Conservation (phyloP, 1,140 invertebrate species). For the Papilio dardanus region DNA sequence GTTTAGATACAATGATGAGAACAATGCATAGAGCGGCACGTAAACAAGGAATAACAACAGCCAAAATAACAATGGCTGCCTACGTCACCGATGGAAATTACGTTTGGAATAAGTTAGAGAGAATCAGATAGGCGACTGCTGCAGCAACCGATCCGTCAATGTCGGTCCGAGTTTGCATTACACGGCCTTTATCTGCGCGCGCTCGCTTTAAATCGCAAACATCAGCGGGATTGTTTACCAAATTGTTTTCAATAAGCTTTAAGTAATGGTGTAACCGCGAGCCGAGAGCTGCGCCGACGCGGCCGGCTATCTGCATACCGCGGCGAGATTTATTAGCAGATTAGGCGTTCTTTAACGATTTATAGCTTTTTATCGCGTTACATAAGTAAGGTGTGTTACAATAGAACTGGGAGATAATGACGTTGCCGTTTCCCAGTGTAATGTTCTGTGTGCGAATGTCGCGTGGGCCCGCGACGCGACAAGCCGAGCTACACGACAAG, state of each 20-base stretch:
- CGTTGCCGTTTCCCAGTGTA: conserved; percentile 51
- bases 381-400: conserved; percentile 61
- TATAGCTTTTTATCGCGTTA: conserved; percentile 73
- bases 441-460: conserved; percentile 40
- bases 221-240: conserved; percentile 77
- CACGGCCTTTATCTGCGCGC: conserved; percentile 75
- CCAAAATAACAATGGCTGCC: conserved; percentile 72
- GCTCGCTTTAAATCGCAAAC: conserved; percentile 76
- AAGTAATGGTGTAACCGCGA: conserved; percentile 69
- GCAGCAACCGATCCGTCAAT: conserved; percentile 79
- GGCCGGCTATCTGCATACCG: conserved; percentile 61
- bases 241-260: conserved; percentile 80
- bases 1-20: conserved; percentile 39
- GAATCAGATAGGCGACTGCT: conserved; percentile 79
- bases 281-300: conserved; percentile 52
- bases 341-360: conserved; percentile 70
- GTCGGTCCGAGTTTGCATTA: conserved; percentile 78
- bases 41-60: conserved; percentile 64
- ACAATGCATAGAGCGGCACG: conserved; percentile 44
- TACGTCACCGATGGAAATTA: conserved; percentile 75
- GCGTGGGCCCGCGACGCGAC: conserved; percentile 56
- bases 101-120: conserved; percentile 75
- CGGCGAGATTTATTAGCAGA: conserved; percentile 62
- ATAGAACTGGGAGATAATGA: conserved; percentile 66
- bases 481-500: conserved; percentile 47